Conservation (phyloP, 1,140 invertebrate species). For the Pygmarrhopalites habei region DNA sequence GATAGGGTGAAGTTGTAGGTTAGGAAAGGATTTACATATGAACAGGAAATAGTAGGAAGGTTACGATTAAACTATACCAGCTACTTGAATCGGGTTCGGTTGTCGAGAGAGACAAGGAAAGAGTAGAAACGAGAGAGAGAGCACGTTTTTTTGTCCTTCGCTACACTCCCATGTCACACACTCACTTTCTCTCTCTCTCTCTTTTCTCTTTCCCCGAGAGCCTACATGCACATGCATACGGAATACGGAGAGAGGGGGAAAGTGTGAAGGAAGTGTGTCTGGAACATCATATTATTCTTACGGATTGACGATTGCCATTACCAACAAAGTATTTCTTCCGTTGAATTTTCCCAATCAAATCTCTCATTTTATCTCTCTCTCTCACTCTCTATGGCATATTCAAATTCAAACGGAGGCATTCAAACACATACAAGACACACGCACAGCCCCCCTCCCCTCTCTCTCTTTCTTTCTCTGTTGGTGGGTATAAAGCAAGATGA, state of each 20-base stretch:
- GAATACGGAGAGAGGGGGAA: neutral
- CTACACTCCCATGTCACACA: neutral
- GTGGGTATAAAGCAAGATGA: slow-evolving; percentile 12
- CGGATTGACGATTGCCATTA: neutral
- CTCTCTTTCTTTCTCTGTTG: neutral
- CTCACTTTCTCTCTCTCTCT: no score
- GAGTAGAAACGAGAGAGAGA: neutral
- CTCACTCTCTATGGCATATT: slow-evolving; percentile 3
- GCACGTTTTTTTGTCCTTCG: neutral
- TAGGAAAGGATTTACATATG: neutral
- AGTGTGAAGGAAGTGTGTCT: neutral
- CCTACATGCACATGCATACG: no score
- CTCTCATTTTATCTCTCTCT: slow-evolving; percentile 13
- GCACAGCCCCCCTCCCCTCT: neutral
- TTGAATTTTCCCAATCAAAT: slow-evolving; percentile 12
- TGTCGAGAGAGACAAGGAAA: slow-evolving; percentile 3
- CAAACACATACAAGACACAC: neutral
- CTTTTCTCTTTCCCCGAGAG: no score
- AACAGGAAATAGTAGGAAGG: slow-evolving; percentile 7
- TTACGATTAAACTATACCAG: slow-evolving; percentile 10
- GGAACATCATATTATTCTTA: neutral
- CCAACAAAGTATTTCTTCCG: slow-evolving; percentile 7
- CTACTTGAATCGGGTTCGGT: slow-evolving; percentile 6
- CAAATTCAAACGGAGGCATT: slow-evolving; percentile 13
- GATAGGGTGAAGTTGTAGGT: no score